These are phyloP conservation scores for Canis aureus DNA, from an alignment of 2,113 vertebrate genomes.

Conservation along the genomic window DNA sequence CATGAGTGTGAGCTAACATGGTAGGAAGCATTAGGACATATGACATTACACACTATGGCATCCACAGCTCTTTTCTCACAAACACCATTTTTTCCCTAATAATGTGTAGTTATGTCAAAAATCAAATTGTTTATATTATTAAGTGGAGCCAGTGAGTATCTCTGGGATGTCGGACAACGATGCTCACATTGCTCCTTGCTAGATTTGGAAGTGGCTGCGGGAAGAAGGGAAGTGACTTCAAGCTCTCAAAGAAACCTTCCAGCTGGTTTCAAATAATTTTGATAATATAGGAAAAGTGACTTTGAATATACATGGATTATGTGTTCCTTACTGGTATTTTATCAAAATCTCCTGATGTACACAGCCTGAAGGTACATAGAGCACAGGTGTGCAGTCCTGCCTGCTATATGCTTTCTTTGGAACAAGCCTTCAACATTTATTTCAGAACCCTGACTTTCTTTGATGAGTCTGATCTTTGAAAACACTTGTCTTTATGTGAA, in stretches of 20 bases:
- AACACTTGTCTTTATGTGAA: slow-evolving; percentile 68
- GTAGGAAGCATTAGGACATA: not conserved
- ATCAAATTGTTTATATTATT: slow-evolving; percentile 27
- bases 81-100: slow-evolving; percentile 27
- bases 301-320: not conserved
- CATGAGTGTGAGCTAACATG: not conserved
- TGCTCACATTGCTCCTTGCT: fast-evolving
- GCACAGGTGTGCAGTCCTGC: no score
- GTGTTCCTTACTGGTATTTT: not conserved
- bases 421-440: slow-evolving; percentile 46
- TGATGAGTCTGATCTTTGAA: slow-evolving; percentile 43
- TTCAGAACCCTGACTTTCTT: slow-evolving; percentile 62
- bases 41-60: not conserved
- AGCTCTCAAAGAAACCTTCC: slow-evolving; percentile 17
- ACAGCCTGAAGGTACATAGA: not conserved
- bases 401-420: not conserved
- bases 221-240: fast-evolving
- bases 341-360: not conserved
- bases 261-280: slow-evolving; percentile 29
- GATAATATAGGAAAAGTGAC: fast-evolving
- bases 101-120: slow-evolving; percentile 58
- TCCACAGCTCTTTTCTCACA: not conserved
- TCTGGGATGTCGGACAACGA: not conserved
- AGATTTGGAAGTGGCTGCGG: not conserved
- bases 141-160: fast-evolving